Evolutionary conservation across 2,888 invertebrate genomes (phyloP), one percentile per base, ranked within the genome.

Genomic region (Diabrotica balteata): DNA sequence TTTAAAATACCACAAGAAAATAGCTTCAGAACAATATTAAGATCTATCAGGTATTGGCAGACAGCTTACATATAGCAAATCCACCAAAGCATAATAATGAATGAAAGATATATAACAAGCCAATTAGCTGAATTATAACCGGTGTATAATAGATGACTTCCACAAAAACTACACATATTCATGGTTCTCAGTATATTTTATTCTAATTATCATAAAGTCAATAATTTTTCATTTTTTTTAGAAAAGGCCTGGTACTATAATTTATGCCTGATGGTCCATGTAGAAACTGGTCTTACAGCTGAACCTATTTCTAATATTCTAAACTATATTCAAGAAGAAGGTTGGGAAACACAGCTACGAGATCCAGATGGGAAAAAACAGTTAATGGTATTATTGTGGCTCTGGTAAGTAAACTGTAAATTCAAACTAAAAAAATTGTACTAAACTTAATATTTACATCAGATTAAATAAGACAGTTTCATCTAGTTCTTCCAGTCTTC

Each of bases 211-310:
- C 17, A 17, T 17, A 47, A 49, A 49, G 17, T 59, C 22, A 22
- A 22, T 5, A 11, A 7, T 46, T 17, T 59, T 46, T 17, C 50
- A 22, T n/a, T n/a, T 47, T 70, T 72, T 60, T 44, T 49, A 81
- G 89, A 87, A 53, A 85, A 85, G 74, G 86, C 87, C 1, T 89
- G 89, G 88, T 91, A 89, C 77, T 88, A 88, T 77, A 86, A 86
- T 7, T 82, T 88, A 43, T 86, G 88, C 51, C 79, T 89, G 47
- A 85, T 87, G 59, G 82, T 90, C 46, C 84, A 88, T 59, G 80
- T 90, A 50, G 89, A 91, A 77, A 87, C 89, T 0, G 89, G 90
- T 0, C 86, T 88, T 63, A 84, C 85, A 10, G 82, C 89, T 0
- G 82, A 87, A 49, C 82, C 88, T 0, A 86, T 88, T 87, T 73